Conservation (phyloP, 2,888 invertebrate species). For the Lithosia quadra region DNA sequence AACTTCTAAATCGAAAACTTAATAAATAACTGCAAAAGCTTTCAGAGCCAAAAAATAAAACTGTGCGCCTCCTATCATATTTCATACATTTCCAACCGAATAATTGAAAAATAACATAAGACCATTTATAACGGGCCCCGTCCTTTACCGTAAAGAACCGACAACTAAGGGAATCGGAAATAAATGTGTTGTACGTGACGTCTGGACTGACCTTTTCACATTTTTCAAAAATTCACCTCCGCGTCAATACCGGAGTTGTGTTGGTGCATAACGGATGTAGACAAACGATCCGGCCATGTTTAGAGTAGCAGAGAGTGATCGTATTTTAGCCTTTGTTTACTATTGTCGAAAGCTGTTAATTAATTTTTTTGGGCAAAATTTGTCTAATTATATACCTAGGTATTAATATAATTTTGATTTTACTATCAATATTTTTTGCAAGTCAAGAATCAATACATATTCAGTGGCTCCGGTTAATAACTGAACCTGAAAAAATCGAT, state of each 20-base stretch:
- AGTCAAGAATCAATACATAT: too few relatives aligned
- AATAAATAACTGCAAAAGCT: slow-evolving; percentile 3
- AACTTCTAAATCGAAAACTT: neutral
- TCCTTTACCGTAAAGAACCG: slow-evolving; percentile 55
- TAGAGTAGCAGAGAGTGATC: slow-evolving; percentile 19
- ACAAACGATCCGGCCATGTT: slow-evolving; percentile 48
- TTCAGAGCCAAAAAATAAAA: slow-evolving; percentile 25
- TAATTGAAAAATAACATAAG: slow-evolving; percentile 68
- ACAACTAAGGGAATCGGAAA: slow-evolving; percentile 70
- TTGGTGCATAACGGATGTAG: slow-evolving; percentile 59
- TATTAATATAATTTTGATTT: too few relatives aligned
- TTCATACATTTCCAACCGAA: slow-evolving; percentile 48
- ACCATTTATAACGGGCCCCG: slow-evolving; percentile 66
- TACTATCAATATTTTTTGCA: too few relatives aligned
- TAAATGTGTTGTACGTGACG: slow-evolving; percentile 82
- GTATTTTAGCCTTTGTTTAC: slow-evolving; percentile 1
- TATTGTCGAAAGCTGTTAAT: neutral
- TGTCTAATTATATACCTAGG: too few relatives aligned
- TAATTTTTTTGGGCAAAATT: neutral
- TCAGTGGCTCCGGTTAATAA: too few relatives aligned
- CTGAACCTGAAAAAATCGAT: too few relatives aligned
- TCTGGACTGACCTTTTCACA: slow-evolving; percentile 82
- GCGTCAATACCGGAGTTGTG: slow-evolving; percentile 69
- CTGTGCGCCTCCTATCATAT: slow-evolving; percentile 38
- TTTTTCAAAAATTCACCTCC: slow-evolving; percentile 84